A percentile compares a stretch with the other conserved stretches of the same genome.
Conservation (phyloP, 2,113 vertebrate species). For the Brachionichthys hirsutus region DNA sequence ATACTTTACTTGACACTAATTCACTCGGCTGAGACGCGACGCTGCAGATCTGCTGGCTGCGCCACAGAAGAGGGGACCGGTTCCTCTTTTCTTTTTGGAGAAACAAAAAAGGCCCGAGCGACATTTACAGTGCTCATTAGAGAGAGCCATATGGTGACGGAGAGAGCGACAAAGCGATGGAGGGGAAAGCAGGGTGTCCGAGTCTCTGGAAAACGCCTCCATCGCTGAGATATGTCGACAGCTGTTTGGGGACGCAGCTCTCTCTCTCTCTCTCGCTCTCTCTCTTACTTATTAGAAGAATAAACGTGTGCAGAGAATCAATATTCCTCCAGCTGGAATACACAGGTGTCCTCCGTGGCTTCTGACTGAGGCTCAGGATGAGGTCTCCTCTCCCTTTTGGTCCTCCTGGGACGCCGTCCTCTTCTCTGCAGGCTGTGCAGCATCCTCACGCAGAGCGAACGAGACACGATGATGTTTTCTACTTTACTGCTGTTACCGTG, state of each 20-base stretch:
- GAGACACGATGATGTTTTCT: too few species aligned
- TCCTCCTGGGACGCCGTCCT: too few species aligned
- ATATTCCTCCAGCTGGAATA: too few species aligned
- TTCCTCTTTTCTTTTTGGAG: slow-evolving; percentile 55
- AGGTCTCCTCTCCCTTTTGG: too few species aligned
- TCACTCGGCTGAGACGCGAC: slow-evolving; percentile 46
- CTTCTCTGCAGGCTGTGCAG: too few species aligned
- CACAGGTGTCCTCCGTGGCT: too few species aligned
- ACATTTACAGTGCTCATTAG: slow-evolving; percentile 67
- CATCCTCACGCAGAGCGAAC: too few species aligned
- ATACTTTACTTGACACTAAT: slow-evolving; percentile 53
- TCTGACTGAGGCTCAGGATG: too few species aligned
- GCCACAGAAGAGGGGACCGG: slow-evolving; percentile 45
- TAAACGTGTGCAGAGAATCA: neutral
- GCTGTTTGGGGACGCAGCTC: neutral
- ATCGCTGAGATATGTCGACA: slow-evolving; percentile 28
- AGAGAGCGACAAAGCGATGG: slow-evolving; percentile 22
- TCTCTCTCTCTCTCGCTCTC: neutral
- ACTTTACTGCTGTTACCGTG: too few species aligned
- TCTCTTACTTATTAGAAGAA: neutral
- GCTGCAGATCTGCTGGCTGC: slow-evolving; percentile 56
- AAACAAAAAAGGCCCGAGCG: slow-evolving; percentile 54
- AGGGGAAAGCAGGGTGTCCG: slow-evolving; percentile 24
- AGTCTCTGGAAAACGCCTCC: slow-evolving; percentile 20
- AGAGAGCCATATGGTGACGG: slow-evolving; percentile 68